A percentile compares a stretch with the other conserved stretches of the same genome.
These are phyloP conservation scores for Horisme vitalbata DNA, from an alignment of 2,888 invertebrate genomes.

Conservation along the genomic window DNA sequence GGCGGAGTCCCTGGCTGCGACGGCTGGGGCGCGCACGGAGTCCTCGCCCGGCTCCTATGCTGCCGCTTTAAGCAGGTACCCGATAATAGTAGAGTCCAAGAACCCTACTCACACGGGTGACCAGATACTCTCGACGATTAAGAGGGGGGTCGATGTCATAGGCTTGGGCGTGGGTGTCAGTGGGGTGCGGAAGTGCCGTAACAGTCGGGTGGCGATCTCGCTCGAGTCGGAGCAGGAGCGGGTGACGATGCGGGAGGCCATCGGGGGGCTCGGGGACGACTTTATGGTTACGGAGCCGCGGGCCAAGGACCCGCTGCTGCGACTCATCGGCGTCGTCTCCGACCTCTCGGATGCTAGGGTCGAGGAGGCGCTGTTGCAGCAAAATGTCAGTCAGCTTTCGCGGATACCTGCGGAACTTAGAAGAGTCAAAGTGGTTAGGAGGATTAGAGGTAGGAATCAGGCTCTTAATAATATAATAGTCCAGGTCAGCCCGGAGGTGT, in stretches of 20 bases:
- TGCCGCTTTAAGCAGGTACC: too few species aligned
- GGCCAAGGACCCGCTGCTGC: background rate
- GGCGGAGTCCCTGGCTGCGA: too few species aligned
- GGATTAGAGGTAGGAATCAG: background rate
- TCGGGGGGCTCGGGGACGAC: background rate
- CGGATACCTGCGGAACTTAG: background rate
- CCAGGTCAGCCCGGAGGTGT: too few species aligned
- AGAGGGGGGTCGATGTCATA: conserved; percentile 28
- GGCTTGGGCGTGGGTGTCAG: background rate
- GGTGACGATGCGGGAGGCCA: background rate
- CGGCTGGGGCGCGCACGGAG: too few species aligned
- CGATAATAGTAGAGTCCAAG: too few species aligned
- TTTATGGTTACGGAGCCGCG: background rate
- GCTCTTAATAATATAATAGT: background rate
- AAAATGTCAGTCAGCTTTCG: background rate
- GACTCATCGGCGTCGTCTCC: background rate
- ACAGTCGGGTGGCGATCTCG: too few species aligned
- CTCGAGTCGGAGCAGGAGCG: too few species aligned
- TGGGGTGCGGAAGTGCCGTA: too few species aligned
- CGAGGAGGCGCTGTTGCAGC: background rate
- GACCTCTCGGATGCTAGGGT: background rate
- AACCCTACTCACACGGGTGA: too few species aligned
- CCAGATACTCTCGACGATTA: too few species aligned
- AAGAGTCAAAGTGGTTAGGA: background rate
- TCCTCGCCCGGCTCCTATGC: too few species aligned